These are phyloP conservation scores for Trachelus stipa DNA, from an alignment of 2,888 invertebrate genomes.

Conservation along the genomic window DNA sequence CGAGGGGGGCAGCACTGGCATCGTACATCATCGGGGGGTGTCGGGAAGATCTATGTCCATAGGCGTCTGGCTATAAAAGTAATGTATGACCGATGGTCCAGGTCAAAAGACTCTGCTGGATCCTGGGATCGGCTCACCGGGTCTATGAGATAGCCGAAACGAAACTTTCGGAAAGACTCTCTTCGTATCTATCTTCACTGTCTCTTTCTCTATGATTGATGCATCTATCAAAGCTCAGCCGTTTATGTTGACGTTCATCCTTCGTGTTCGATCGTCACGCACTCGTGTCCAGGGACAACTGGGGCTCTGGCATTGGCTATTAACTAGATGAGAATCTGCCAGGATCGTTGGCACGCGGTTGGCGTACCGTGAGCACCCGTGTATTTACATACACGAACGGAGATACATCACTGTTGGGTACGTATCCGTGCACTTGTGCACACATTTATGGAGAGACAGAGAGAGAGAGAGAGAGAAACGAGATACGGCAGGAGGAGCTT, in stretches of 20 bases:
- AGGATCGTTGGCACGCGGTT: conserved; percentile 4
- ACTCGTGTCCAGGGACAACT: neutral
- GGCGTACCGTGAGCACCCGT: neutral
- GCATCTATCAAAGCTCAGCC: neutral
- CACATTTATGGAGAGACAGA: neutral
- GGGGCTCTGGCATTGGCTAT: neutral
- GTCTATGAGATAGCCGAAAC: neutral
- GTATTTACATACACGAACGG: neutral
- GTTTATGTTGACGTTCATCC: neutral
- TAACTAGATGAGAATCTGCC: neutral
- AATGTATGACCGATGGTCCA: neutral
- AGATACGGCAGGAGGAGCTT: neutral
- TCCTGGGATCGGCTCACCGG: neutral
- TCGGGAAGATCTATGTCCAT: neutral
- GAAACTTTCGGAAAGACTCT: neutral
- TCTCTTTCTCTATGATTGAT: neutral
- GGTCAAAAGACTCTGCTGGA: neutral
- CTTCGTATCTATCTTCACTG: neutral
- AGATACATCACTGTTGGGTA: neutral
- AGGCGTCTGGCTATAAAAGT: neutral
- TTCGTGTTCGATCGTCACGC: neutral
- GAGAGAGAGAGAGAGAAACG: no score
- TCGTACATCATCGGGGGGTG: neutral
- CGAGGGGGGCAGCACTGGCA: neutral
- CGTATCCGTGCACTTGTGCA: neutral